A percentile compares a stretch with the other conserved stretches of the same genome.
Conservation (phyloP, 2,797 vertebrate genomes). For the Dermochelys coriacea region DNA sequence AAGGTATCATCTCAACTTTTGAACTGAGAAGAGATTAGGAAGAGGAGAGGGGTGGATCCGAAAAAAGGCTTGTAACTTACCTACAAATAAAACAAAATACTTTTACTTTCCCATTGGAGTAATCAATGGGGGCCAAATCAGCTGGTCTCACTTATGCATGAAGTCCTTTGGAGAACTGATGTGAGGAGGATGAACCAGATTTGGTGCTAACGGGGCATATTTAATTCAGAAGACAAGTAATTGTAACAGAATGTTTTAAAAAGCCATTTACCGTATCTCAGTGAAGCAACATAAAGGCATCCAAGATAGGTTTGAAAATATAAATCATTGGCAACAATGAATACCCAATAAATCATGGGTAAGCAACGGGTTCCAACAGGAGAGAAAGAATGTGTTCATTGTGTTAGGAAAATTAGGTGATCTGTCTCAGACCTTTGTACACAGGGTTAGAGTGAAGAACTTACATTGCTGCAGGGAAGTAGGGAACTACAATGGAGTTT, state of each 20-base stretch:
- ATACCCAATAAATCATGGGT: slow-evolving; percentile 64
- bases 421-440: slow-evolving; percentile 43
- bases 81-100: slow-evolving; percentile 5
- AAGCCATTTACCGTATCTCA: slow-evolving; percentile 46
- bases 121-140: background rate
- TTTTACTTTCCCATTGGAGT: background rate
- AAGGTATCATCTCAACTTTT: background rate
- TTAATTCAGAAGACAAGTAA: slow-evolving; percentile 30
- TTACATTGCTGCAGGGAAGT: slow-evolving; percentile 59
- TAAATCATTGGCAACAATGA: slow-evolving; percentile 50
- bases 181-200: background rate
- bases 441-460: slow-evolving; percentile 54
- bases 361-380: slow-evolving; percentile 38
- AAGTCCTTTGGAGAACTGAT: background rate
- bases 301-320: slow-evolving; percentile 59
- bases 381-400: slow-evolving; percentile 56
- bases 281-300: slow-evolving; percentile 26
- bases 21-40: background rate
- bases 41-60: background rate
- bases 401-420: slow-evolving; percentile 54
- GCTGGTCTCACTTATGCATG: background rate
- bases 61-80: background rate
- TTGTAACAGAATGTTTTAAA: slow-evolving; percentile 22
- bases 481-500: slow-evolving; percentile 36
- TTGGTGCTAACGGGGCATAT: background rate